Evolutionary conservation across 2,888 invertebrate genomes (phyloP), one percentile per base, ranked within the genome.

Genomic region (Isoperla grammatica): DNA sequence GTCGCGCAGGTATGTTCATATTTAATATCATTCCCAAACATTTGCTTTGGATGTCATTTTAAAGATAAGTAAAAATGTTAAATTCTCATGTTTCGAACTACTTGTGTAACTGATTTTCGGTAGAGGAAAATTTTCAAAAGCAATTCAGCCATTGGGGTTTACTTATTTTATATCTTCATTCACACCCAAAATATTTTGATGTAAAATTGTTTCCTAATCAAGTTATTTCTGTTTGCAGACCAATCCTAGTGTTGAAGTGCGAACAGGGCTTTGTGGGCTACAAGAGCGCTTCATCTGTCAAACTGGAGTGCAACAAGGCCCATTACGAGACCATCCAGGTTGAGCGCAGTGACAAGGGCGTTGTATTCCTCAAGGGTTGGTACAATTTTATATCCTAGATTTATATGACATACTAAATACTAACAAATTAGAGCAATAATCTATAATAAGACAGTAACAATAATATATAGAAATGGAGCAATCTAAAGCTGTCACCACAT

Each of bases 231-330:
- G 5, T 19, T 49, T 45, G 11, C 76, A 86, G 93, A 72, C 95
- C 96, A 6, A 90, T 95, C 71, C 78, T 97, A 72, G 94, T 97
- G 69, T 79, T 97, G 70, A 93, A 95, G 77, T 90, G 91, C 72
- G 95, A 96, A 72, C 94, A 94, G 76, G 97, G 97, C 43, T 96
- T 95, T 76, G 95, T 97, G 60, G 96, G 96, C 0, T 90, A 89
- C 70, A 95, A 94, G 77, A 82, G 84, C 56, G 77, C 83, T 0
- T 80, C 83, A 39, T 89, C 87, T 69, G 82, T 86, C 39, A 88
- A 90, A 73, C 79, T 95, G 68, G 95, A 96, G 77, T 96, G 95
- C 80, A 96, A 95, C 79, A 95, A 95, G 78, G 92, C 95, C 63
- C 87, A 87, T 67, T 95, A 95, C 73, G 95, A 95, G 78, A 91